These are phyloP conservation scores for Meiosimyza decipiens DNA, from an alignment of 2,888 invertebrate species.

Conservation along the genomic window DNA sequence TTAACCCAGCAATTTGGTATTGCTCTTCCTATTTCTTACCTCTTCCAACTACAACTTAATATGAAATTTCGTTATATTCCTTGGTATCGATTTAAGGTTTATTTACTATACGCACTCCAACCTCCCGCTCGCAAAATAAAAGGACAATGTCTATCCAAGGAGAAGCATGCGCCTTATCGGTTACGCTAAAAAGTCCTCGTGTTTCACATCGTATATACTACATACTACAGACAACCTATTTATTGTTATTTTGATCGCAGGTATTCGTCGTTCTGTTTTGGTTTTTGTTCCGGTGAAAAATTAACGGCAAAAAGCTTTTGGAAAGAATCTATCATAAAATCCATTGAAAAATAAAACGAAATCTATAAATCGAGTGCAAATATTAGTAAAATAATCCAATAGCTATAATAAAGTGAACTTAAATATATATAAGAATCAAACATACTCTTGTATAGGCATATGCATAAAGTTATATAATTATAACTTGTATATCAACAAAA, in stretches of 20 bases:
- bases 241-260: constrained; percentile 30
- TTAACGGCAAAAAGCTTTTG: not conserved
- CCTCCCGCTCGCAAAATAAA: constrained; percentile 36
- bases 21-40: not conserved
- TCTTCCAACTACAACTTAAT: not conserved
- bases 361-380: not conserved
- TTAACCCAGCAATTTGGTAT: constrained; percentile 28
- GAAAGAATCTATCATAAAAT: not conserved
- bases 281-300: constrained; percentile 19
- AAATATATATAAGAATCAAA: not conserved
- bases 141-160: constrained; percentile 42
- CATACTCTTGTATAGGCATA: constrained; percentile 18
- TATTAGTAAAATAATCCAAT: not conserved
- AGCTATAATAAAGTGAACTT: not conserved
- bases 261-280: constrained; percentile 30
- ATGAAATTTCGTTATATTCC: constrained; percentile 14
- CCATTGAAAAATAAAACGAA: not conserved
- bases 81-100: constrained; percentile 40
- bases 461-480: constrained; percentile 24
- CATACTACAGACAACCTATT: constrained; percentile 22
- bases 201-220: constrained; percentile 38
- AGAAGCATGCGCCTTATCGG: constrained; percentile 46
- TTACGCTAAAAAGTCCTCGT: constrained; percentile 47
- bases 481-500: not conserved
- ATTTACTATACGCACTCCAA: constrained; percentile 36